These are phyloP conservation scores for Machimus rusticus DNA, from an alignment of 2,888 invertebrate genomes.

Conservation along the genomic window DNA sequence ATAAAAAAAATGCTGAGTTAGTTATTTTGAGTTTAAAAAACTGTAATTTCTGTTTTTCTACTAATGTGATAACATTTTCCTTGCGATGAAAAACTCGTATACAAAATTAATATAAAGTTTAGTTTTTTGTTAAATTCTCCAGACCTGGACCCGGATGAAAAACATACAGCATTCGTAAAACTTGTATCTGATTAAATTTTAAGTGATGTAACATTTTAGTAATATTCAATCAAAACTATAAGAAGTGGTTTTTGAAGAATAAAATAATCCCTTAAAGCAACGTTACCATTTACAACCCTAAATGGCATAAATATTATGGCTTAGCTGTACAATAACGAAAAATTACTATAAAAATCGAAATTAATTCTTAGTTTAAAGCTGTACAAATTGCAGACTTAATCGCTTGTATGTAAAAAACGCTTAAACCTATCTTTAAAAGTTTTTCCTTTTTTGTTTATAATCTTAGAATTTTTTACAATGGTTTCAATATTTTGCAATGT, in stretches of 20 bases:
- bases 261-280: background rate
- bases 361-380: background rate
- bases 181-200: background rate
- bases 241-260: background rate
- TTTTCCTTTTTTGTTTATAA: constrained; percentile 53
- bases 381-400: background rate
- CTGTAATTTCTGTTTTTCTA: no score
- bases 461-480: constrained; percentile 52
- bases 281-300: background rate
- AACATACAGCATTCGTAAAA: background rate
- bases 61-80: no score
- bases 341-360: background rate
- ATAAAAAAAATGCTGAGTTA: no score
- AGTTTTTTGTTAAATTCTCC: no score
- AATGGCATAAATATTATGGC: constrained; percentile 23
- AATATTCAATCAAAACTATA: background rate
- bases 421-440: constrained; percentile 53
- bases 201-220: background rate
- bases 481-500: constrained; percentile 51
- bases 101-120: no score
- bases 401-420: constrained; percentile 49
- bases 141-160: no score
- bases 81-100: no score
- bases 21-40: no score
- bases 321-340: background rate